Evolutionary conservation across 2,888 invertebrate species (phyloP), one percentile per base, ranked within the genome.

Genomic region (Apamea sordens): DNA sequence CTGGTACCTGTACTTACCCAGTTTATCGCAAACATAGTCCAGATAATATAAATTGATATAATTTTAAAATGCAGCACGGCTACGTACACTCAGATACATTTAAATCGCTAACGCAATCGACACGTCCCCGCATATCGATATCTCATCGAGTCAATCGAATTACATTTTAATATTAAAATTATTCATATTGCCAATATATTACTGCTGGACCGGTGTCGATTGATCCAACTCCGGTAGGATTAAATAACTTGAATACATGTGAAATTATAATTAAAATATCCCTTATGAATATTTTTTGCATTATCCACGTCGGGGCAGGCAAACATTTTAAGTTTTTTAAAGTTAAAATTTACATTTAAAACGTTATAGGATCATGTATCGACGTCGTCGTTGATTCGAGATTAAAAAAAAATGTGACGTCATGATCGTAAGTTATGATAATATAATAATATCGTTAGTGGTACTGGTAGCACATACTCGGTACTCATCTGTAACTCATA

Each of bases 251-350:
- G 90, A 83, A 91, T 91, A 91, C 90, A 92, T 91, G 91, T 91
- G 90, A 92, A 93, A 92, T 93, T 93, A 94, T 93, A 95, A 95
- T 95, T 95, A 95, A 94, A 94, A 94, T 94, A 93, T 92, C 88
- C 90, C 90, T 90, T 91, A 90, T 93, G 92, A 92, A 93, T 93
- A 93, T 92, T 90, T 92, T 92, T 90, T 90, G 88, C 91, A 89
- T 92, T 92, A 91, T 83, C 82, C 84, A 73, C 77, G 84, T 86
- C 89, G 77, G 83, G 80, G 82, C 83, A 76, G 86, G 89, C 89
- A 92, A 92, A 93, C 92, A 94, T 93, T 94, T 94, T 93, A 93
- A 91, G 90, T 91, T 91, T 93, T 93, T 94, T 92, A 93, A 90
- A 90, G 89, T 87, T 87, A 77, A 90, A 91, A 94, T 95, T 94